Conservation (phyloP, 2,797 vertebrate species). For the Remorina albescens region DNA sequence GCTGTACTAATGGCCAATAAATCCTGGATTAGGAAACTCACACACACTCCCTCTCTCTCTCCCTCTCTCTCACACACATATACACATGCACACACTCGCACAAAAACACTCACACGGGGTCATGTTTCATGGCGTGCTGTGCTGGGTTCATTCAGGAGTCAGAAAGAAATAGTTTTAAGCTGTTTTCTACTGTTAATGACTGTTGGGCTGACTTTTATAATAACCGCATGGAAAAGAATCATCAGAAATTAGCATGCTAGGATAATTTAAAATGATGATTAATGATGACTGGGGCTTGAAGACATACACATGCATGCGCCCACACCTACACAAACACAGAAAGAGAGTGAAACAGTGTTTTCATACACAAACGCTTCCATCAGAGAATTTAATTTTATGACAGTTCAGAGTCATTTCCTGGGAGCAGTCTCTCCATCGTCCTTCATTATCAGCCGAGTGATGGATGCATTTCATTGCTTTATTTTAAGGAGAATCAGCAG, state of each 20-base stretch:
- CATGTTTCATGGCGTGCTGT: conserved; percentile 82
- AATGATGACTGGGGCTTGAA: conserved; percentile 75
- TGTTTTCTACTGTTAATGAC: conserved; percentile 79
- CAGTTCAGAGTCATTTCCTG: conserved; percentile 75
- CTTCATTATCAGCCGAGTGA: conserved; percentile 71
- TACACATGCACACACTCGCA: conserved; percentile 40
- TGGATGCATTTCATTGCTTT: conserved; percentile 65
- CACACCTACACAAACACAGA: conserved; percentile 25
- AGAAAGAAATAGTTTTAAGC: conserved; percentile 80
- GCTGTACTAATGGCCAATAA: conserved; percentile 91
- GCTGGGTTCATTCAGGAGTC: conserved; percentile 83
- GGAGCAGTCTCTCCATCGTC: conserved; percentile 65
- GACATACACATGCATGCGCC: conserved; percentile 51
- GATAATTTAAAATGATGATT: conserved; percentile 82
- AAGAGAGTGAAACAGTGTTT: conserved; percentile 27
- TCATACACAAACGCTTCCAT: conserved; percentile 54
- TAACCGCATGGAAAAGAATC: conserved; percentile 80
- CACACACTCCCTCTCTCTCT: conserved; percentile 63
- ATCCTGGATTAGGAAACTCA: conserved; percentile 86
- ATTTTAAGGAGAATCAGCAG: conserved; percentile 64
- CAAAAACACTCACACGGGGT: conserved; percentile 67
- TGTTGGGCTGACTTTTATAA: conserved; percentile 81
- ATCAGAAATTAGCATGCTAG: conserved; percentile 82
- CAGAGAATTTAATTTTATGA: conserved; percentile 69
- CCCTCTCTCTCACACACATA: conserved; percentile 49